A percentile compares a stretch with the other conserved stretches of the same genome.
These are phyloP conservation scores for Clarias magur DNA, from an alignment of 2,113 vertebrate species.

Conservation along the genomic window DNA sequence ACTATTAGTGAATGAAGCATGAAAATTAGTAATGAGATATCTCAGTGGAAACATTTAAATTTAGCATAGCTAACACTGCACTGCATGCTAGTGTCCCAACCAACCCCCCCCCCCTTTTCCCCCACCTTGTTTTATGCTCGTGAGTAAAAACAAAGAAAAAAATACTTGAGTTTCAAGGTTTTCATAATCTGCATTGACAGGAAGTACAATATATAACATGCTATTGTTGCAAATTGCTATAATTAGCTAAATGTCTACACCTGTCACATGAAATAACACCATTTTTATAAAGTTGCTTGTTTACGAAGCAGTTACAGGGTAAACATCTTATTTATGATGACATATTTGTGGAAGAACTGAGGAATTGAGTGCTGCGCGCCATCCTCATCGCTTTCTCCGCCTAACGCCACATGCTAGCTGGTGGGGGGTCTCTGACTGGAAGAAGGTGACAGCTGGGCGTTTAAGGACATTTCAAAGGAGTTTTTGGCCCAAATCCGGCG, in stretches of 20 bases:
- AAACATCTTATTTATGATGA: background rate
- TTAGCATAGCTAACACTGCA: too few species aligned
- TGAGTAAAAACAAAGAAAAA: too few species aligned
- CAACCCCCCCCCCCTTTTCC: too few species aligned
- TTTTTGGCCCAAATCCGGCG: slow-evolving; percentile 27
- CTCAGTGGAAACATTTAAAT: too few species aligned
- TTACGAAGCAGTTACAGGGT: background rate
- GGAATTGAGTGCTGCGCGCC: background rate
- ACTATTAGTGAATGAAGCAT: too few species aligned
- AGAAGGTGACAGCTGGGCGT: slow-evolving; percentile 26
- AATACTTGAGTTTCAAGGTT: too few species aligned
- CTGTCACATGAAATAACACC: background rate
- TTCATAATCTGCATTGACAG: too few species aligned
- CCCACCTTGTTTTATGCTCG: too few species aligned
- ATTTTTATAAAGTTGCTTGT: background rate
- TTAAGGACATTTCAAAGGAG: slow-evolving; percentile 28
- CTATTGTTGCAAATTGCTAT: too few species aligned
- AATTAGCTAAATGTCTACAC: background rate
- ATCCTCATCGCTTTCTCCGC: background rate
- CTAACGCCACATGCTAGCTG: background rate
- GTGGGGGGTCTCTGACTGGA: background rate
- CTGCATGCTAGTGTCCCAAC: too few species aligned
- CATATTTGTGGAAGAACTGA: background rate
- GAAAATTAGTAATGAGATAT: too few species aligned
- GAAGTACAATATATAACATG: too few species aligned